Base-by-base conservation (phyloP, 2,113 vertebrate species). In the Elachura formosa region DNA sequence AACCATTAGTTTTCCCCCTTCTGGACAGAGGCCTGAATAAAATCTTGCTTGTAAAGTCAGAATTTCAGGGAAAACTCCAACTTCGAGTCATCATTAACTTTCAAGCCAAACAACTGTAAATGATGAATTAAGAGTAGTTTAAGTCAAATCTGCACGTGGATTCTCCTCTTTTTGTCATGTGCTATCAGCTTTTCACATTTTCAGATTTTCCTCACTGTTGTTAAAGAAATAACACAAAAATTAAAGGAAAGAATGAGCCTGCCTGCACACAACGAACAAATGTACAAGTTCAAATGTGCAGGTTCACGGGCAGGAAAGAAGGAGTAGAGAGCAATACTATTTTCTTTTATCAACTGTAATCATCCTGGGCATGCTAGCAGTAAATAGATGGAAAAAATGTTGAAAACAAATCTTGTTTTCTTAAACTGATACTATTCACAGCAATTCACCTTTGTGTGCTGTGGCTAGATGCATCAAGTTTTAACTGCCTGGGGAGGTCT, bases 31-130 rank as follows among this genome's bases (percentile, higher is more conserved):
- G 51, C 56, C 75, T 94, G 84, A 93, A 87, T 19, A 76, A 52
- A 66, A 93, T 64, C 12, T 91, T 93, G 75, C 79, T 84, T 91
- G 56, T 77, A 88, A 86, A 86, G 45, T 59, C 83, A 93, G 64
- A 94, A 86, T 94, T 95, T 95, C 75, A 84, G 83, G 76, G 80
- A 69, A 93, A 96, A 90, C 93, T 95, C 92, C 79, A 94, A 38
- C 48, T 80, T 96, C 80, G 77, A 86, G 85, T 86, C 84, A 80
- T 90, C 40, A 33, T 52, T 77, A 56, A 71, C 31, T 94, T 2
- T 0, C n/a, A 81, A 84, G 64, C 75, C 90, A 87, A 93, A 82
- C 46, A 64, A 95, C 43, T 68, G 68, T 64, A 94, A 88, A 77
- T 61, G 55, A 77, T 93, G 20, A 90, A 87, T 75, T 88, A 93